phyloP scores from a whole-genome alignment of 2,797 vertebrate genomes.

The Brotula barbata region DNA sequence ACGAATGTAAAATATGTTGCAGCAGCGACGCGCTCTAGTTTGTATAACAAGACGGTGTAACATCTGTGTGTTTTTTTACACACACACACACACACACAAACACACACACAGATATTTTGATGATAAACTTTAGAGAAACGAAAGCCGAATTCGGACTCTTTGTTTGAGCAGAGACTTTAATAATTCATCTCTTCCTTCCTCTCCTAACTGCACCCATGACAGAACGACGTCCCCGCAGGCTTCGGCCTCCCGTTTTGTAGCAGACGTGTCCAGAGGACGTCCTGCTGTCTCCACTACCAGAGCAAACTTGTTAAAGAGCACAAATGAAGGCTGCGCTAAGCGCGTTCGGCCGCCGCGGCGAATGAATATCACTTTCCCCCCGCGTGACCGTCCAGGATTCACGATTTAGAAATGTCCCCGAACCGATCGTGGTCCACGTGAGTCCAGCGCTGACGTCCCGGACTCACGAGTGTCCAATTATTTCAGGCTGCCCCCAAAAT shows the following conservation, averaged over 20 bases:
- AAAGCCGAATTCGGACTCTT: not conserved
- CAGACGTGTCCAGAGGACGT: conserved; percentile 37
- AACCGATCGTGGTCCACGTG: conserved; percentile 20
- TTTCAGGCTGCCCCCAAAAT: no score
- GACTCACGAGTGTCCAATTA: no score
- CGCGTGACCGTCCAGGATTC: conserved; percentile 52
- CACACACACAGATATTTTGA: not conserved
- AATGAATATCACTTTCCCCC: conserved; percentile 55
- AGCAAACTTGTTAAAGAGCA: conserved; percentile 58
- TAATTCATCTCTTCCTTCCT: no score
- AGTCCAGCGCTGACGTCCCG: conserved; percentile 15
- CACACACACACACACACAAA: no score
- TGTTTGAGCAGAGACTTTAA: not conserved
- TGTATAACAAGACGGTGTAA: not conserved
- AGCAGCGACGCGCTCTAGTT: not conserved
- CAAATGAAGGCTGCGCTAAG: conserved; percentile 42
- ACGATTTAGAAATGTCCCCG: conserved; percentile 39
- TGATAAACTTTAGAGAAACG: no score
- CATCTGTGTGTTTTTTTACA: not conserved
- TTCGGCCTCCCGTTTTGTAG: conserved; percentile 37
- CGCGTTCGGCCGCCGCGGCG: conserved; percentile 22
- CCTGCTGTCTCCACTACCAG: conserved; percentile 42
- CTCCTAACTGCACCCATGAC: conserved; percentile 15
- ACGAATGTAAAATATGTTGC: no score
- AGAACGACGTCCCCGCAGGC: conserved; percentile 32